Base-by-base conservation (phyloP, 2,113 vertebrate species). In the Elgaria multicarinata region DNA sequence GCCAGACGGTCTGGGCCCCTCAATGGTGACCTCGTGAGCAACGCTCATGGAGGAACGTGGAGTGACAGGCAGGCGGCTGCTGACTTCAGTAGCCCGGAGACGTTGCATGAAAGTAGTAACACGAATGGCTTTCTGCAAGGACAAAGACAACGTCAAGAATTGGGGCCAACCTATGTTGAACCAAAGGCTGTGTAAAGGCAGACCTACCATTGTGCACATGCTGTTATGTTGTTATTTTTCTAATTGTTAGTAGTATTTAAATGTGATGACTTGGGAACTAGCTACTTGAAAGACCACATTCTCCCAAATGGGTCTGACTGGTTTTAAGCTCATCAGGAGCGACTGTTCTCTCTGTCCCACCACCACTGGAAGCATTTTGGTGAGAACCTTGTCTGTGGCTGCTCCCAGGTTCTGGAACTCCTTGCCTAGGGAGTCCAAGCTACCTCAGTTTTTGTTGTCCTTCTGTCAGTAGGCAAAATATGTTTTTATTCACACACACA, bases 81-180 rank as follows among this genome's bases (percentile, higher is more conserved):
- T 79, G 89, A 93, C 69, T 91, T 92, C 92, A 7, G 97, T 93
- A 77, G 98, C 97, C 90, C 97, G 97, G 91, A 98, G 96, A 9
- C 98, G 97, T 83, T 98, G 98, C 98, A 98, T 98, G 94, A 98
- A 98, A 33, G 98, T 98, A 71, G 98, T 98, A 71, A 98, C 97
- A 28, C 98, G 97, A 79, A 98, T 98, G 0, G 98, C 98, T 97
- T 98, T 98, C 98, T 98, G 97, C 71, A 94, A 94, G 71, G 79
- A 87, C 67, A 90, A 42, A 92, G 84, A 33, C 64, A 84, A 39
- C 6, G 2, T 76, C 72, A 77, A 44, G 16, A 24, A 66, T 31
- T 46, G 62, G 64, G 58, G 22, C 20, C 16, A 62, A 62, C 16
- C 36, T 75, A 16, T 5, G 72, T 2, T 33, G 20, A 33, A 2